Percentiles rank a stretch among this genome's conserved stretches.
These are phyloP conservation scores for Carterocephalus palaemon DNA, from an alignment of 2,888 invertebrate genomes.

Conservation along the genomic window DNA sequence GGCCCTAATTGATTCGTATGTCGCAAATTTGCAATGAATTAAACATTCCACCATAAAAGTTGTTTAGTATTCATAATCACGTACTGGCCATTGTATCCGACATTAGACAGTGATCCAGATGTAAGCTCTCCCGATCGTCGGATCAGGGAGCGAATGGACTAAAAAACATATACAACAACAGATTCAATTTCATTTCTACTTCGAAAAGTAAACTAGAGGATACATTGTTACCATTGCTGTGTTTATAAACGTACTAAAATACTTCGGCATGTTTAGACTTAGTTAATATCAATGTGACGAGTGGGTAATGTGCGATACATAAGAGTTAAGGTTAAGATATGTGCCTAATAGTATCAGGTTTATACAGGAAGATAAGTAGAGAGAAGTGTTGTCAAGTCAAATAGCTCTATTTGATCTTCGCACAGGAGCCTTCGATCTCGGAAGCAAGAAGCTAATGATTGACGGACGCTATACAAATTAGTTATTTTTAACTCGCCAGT, in stretches of 20 bases:
- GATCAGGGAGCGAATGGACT: slow-evolving; percentile 51
- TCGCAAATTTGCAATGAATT: slow-evolving; percentile 3
- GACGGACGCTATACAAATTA: too few species aligned
- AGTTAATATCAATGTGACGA: too few species aligned
- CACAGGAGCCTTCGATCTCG: too few species aligned
- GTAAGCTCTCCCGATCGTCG: slow-evolving; percentile 57
- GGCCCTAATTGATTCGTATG: slow-evolving; percentile 14
- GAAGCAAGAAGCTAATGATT: too few species aligned
- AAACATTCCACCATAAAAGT: slow-evolving; percentile 24
- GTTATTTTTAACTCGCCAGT: too few species aligned
- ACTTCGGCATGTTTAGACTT: neutral
- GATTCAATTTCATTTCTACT: slow-evolving; percentile 25
- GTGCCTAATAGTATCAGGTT: too few species aligned
- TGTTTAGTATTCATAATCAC: slow-evolving; percentile 64
- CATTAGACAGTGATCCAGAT: slow-evolving; percentile 62
- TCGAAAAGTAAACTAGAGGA: slow-evolving; percentile 24
- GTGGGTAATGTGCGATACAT: too few species aligned
- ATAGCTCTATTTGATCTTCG: too few species aligned
- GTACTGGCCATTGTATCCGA: slow-evolving; percentile 52
- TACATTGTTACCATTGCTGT: neutral
- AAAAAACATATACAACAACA: slow-evolving; percentile 40
- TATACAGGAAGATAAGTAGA: too few species aligned
- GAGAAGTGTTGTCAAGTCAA: too few species aligned
- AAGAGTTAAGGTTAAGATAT: too few species aligned
- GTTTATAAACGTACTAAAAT: neutral